phyloP scores from a whole-genome alignment of 2,797 vertebrate species.

The Borostomias antarcticus region DNA sequence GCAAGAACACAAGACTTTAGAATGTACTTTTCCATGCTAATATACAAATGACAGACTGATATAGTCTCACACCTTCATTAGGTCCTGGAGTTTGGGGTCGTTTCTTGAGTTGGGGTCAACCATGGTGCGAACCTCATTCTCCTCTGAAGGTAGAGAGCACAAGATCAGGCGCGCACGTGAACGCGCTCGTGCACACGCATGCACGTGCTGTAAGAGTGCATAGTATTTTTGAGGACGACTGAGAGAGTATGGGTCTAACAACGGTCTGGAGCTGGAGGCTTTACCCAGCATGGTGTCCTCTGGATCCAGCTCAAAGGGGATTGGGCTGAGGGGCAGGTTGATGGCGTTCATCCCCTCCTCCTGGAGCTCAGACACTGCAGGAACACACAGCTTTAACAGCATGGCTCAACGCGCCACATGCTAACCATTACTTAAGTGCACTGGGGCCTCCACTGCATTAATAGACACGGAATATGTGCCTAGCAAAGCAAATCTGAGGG shows the following conservation, averaged over 20 bases:
- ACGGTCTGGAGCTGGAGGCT: slow-evolving; percentile 6
- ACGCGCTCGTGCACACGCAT: slow-evolving; percentile 6
- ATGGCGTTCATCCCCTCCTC: slow-evolving; percentile 91
- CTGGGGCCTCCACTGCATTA: not conserved
- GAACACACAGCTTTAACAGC: slow-evolving; percentile 3
- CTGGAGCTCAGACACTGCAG: slow-evolving; percentile 86
- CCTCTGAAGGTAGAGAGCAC: slow-evolving; percentile 70
- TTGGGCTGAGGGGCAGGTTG: slow-evolving; percentile 87
- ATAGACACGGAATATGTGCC: slow-evolving; percentile 3
- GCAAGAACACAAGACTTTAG: not conserved
- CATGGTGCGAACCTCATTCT: slow-evolving; percentile 90
- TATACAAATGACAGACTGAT: not conserved
- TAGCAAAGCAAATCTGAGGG: slow-evolving; percentile 4
- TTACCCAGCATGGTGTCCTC: slow-evolving; percentile 91
- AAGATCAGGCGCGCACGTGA: not conserved
- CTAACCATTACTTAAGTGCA: slow-evolving; percentile 3
- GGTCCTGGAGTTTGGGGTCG: slow-evolving; percentile 85
- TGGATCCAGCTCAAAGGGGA: slow-evolving; percentile 86
- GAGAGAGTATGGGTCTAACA: slow-evolving; percentile 14
- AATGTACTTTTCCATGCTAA: not conserved
- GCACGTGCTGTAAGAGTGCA: too few relatives aligned
- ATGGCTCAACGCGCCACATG: not conserved
- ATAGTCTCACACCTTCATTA: slow-evolving; percentile 81
- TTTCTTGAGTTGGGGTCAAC: slow-evolving; percentile 87
- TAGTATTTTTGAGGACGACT: slow-evolving; percentile 11